These are phyloP conservation scores for Ornithorhynchus anatinus DNA, from an alignment of 2,113 vertebrate species.

Conservation along the genomic window DNA sequence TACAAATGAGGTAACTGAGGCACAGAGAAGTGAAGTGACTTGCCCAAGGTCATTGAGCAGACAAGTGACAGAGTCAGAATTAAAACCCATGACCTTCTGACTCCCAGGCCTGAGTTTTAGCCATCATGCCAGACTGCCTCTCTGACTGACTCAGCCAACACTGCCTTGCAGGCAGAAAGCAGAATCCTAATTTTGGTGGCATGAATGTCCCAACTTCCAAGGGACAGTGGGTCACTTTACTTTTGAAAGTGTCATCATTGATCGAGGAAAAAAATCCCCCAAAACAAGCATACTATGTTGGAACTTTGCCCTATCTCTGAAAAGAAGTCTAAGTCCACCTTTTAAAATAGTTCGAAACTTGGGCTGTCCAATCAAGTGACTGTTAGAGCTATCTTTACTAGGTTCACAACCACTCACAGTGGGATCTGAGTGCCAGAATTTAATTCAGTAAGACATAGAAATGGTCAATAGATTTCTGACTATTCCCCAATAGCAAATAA, in stretches of 20 bases:
- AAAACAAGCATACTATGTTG: not conserved
- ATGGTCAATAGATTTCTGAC: slow-evolving; percentile 31
- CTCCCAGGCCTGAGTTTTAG: no score
- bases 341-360: slow-evolving; percentile 11
- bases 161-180: not conserved
- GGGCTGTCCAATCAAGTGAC: not conserved
- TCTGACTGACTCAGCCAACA: not conserved
- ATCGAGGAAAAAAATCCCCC: no score
- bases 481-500: slow-evolving; percentile 40
- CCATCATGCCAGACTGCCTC: no score
- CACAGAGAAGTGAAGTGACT: no score
- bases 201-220: not conserved
- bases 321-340: slow-evolving; percentile 11
- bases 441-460: slow-evolving; percentile 34
- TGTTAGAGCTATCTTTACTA: slow-evolving; percentile 27
- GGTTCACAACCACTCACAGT: not conserved
- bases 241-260: not conserved
- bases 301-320: slow-evolving; percentile 9
- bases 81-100: no score
- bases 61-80: no score
- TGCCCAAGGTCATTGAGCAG: no score
- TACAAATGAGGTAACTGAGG: no score
- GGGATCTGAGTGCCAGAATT: slow-evolving; percentile 26
- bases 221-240: not conserved
- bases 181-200: not conserved